Conservation (phyloP, 2,888 invertebrate species). For the Trichogramma dendrolimi region DNA sequence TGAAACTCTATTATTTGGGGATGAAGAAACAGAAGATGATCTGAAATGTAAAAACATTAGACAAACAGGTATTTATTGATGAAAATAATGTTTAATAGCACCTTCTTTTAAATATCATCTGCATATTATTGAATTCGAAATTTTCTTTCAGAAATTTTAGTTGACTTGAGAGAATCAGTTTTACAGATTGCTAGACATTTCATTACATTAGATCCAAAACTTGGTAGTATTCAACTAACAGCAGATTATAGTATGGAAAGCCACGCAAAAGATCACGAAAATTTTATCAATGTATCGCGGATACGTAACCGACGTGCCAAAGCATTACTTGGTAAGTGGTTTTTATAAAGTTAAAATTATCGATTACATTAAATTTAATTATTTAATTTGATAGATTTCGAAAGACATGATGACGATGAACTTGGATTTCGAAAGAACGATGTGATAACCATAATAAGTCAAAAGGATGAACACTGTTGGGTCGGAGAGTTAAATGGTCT, state of each 20-base stretch:
- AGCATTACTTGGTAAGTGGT: conserved; percentile 69
- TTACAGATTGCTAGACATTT: conserved; percentile 91
- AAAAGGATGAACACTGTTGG: conserved; percentile 98
- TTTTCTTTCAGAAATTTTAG: conserved; percentile 71
- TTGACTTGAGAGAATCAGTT: conserved; percentile 95
- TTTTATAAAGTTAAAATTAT: not conserved
- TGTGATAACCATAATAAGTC: conserved; percentile 94
- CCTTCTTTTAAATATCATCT: conserved; percentile 1
- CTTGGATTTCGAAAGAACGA: conserved; percentile 97
- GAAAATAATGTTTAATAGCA: not conserved
- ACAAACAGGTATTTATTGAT: conserved; percentile 65
- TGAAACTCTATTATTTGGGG: conserved; percentile 81
- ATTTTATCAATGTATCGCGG: conserved; percentile 88
- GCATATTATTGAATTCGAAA: conserved; percentile 5
- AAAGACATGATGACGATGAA: conserved; percentile 96
- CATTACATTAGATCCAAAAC: conserved; percentile 84
- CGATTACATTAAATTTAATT: conserved; percentile 18
- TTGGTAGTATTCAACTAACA: conserved; percentile 74
- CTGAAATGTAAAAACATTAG: conserved; percentile 93
- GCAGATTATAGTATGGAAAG: conserved; percentile 96
- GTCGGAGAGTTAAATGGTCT: conserved; percentile 94
- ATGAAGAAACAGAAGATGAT: conserved; percentile 73
- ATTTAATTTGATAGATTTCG: conserved; percentile 69
- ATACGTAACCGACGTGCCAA: conserved; percentile 87
- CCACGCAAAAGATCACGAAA: conserved; percentile 89